phyloP scores from a whole-genome alignment of 2,888 invertebrate species.

The Anorthoa munda region DNA sequence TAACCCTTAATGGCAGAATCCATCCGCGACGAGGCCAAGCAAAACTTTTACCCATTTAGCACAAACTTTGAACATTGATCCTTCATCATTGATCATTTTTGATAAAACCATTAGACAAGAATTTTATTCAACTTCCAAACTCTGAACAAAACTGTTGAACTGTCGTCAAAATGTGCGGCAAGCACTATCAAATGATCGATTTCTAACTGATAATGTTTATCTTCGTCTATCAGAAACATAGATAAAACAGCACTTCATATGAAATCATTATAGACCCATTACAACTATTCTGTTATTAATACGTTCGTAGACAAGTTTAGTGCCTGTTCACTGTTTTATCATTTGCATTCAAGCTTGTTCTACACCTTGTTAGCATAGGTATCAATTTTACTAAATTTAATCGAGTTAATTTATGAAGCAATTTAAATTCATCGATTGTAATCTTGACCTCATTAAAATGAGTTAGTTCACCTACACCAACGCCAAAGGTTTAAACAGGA shows the following conservation, averaged over 20 bases:
- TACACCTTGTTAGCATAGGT: conserved; percentile 44
- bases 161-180: conserved; percentile 30
- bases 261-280: conserved; percentile 51
- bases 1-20: conserved; percentile 67
- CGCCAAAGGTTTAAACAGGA: conserved; percentile 49
- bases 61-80: conserved; percentile 65
- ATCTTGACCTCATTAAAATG: conserved; percentile 58
- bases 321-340: conserved; percentile 37
- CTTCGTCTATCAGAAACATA: conserved; percentile 46
- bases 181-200: conserved; percentile 56
- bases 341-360: conserved; percentile 49
- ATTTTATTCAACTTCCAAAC: conserved; percentile 49
- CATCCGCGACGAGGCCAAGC: conserved; percentile 62
- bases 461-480: conserved; percentile 62
- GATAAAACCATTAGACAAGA: conserved; percentile 64
- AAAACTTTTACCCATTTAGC: conserved; percentile 67
- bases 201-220: conserved; percentile 47
- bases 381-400: conserved; percentile 44
- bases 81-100: conserved; percentile 63
- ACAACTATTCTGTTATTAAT: conserved; percentile 35
- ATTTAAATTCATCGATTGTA: conserved; percentile 53
- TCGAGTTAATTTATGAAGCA: conserved; percentile 44
- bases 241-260: conserved; percentile 56
- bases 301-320: conserved; percentile 28
- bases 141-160: conserved; percentile 44